Evolutionary conservation across 2,113 vertebrate species (phyloP).

Genomic region (Eira barbara): DNA sequence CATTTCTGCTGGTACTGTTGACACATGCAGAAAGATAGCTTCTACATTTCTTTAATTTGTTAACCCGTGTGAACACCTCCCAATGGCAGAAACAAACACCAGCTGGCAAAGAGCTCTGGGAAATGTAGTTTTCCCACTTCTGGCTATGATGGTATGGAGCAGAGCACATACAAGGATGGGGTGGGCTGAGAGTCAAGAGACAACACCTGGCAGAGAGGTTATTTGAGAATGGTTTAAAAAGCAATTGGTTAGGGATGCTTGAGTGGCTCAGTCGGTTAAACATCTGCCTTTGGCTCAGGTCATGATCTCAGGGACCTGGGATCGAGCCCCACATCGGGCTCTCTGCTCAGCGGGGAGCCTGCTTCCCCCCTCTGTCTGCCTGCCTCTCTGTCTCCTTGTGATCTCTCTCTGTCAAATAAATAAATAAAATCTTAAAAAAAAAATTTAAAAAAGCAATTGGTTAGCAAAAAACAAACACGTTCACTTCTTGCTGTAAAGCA

Average conservation of each 20-base stretch:
- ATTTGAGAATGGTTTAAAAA: not conserved
- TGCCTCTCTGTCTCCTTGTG: not conserved
- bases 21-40: not conserved
- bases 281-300: not conserved
- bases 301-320: not conserved
- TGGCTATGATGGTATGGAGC: not conserved
- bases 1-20: not conserved
- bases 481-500: not conserved
- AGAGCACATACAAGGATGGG: not conserved
- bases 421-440: too few species aligned
- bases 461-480: not conserved
- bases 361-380: not conserved
- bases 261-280: not conserved
- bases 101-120: not conserved
- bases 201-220: not conserved
- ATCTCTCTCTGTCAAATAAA: not conserved
- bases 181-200: not conserved
- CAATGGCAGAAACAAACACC: not conserved
- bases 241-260: not conserved
- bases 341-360: not conserved
- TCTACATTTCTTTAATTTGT: not conserved
- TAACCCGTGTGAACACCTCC: not conserved
- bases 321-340: not conserved
- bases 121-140: not conserved
- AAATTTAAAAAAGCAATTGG: not conserved